phyloP scores from a whole-genome alignment of 1,140 invertebrate genomes.

The Listronotus bonariensis region DNA sequence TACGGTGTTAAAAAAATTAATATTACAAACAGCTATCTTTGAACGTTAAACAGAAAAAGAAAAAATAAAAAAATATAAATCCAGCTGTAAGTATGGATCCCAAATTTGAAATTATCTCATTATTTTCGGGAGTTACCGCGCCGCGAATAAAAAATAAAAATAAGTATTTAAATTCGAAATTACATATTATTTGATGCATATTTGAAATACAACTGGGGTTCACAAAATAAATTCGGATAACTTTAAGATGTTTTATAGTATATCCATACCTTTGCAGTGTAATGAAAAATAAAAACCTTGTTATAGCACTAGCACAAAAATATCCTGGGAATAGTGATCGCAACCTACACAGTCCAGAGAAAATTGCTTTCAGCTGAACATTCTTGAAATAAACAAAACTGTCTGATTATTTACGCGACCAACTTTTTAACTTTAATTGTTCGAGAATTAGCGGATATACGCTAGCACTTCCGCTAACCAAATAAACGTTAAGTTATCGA shows the following conservation, averaged over 20 bases:
- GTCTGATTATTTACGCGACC: too few species aligned
- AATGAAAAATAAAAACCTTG: background rate
- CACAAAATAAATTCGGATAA: background rate
- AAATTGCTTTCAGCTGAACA: background rate
- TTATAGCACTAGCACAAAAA: background rate
- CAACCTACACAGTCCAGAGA: slow-evolving; percentile 2
- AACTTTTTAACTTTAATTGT: slow-evolving; percentile 1
- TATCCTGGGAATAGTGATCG: background rate
- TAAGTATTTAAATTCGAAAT: too few species aligned
- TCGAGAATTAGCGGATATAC: slow-evolving; percentile 1
- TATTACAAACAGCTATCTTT: too few species aligned
- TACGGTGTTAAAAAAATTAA: too few species aligned
- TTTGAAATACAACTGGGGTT: too few species aligned
- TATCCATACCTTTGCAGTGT: too few species aligned
- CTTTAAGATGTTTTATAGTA: background rate
- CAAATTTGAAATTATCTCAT: too few species aligned
- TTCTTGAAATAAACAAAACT: background rate
- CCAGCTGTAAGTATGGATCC: too few species aligned
- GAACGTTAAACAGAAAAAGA: too few species aligned
- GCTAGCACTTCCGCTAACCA: slow-evolving; percentile 1
- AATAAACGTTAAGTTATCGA: slow-evolving; percentile 2
- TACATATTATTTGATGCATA: background rate
- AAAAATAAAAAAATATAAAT: too few species aligned
- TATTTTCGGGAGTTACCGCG: too few species aligned
- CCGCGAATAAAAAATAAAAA: too few species aligned